These are phyloP conservation scores for Columba guinea DNA, from an alignment of 2,797 vertebrate species.

Conservation along the genomic window DNA sequence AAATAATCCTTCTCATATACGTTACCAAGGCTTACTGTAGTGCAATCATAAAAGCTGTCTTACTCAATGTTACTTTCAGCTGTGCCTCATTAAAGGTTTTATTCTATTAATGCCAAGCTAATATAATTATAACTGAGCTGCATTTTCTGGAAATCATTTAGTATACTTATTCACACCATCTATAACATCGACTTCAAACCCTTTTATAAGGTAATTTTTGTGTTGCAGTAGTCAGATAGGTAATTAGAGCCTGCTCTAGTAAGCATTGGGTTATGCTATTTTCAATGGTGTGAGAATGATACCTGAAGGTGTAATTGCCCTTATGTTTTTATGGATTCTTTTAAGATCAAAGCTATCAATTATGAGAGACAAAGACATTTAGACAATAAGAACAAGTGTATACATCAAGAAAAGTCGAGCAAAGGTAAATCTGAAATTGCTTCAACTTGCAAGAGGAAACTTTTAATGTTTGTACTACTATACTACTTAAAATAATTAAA, in stretches of 20 bases:
- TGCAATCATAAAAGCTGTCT: neutral
- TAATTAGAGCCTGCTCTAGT: conserved; percentile 61
- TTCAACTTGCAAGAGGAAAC: conserved; percentile 27
- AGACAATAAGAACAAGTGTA: conserved; percentile 44
- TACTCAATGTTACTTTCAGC: neutral
- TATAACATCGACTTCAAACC: neutral
- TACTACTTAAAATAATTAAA: neutral
- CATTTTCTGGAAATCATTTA: conserved; percentile 12
- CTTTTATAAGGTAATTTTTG: conserved; percentile 28
- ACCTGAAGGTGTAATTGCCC: conserved; percentile 73
- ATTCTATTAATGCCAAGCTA: conserved; percentile 33
- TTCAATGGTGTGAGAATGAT: conserved; percentile 54
- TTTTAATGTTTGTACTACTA: neutral
- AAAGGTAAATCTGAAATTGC: conserved; percentile 57
- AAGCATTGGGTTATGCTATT: conserved; percentile 44
- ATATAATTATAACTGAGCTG: conserved; percentile 12
- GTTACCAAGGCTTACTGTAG: neutral
- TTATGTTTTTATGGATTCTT: conserved; percentile 72
- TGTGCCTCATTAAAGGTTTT: neutral
- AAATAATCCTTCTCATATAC: neutral
- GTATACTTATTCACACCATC: neutral
- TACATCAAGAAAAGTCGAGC: conserved; percentile 50
- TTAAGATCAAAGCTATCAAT: conserved; percentile 72
- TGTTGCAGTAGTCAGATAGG: neutral
- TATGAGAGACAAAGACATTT: conserved; percentile 52